Conservation (phyloP, 2,888 invertebrate species). For the Drosophila parthenogenetica region DNA sequence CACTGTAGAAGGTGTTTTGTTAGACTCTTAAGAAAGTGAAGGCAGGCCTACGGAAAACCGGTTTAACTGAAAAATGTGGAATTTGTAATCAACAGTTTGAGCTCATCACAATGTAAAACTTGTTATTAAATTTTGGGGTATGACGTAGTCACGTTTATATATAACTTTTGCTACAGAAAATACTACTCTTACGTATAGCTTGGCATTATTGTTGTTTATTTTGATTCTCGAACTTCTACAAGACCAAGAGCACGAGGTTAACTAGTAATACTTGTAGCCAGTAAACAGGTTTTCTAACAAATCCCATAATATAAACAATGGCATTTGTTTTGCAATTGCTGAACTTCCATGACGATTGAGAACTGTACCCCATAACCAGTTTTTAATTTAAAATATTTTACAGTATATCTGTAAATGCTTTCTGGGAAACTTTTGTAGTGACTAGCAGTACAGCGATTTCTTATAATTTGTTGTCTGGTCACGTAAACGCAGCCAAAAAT, state of each 20-base stretch:
- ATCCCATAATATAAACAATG: constrained; percentile 20
- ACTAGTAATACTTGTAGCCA: constrained; percentile 55
- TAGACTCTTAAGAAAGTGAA: constrained; percentile 23
- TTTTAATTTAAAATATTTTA: background rate
- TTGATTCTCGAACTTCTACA: constrained; percentile 40
- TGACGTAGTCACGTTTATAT: constrained; percentile 6
- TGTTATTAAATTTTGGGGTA: constrained; percentile 61
- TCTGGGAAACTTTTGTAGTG: constrained; percentile 19
- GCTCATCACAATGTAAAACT: constrained; percentile 60
- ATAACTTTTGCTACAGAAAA: background rate
- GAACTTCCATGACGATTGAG: constrained; percentile 28
- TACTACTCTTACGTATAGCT: background rate
- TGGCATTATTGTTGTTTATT: constrained; percentile 28
- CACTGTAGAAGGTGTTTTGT: constrained; percentile 33
- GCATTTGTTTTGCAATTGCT: constrained; percentile 40
- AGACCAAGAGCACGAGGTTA: constrained; percentile 54
- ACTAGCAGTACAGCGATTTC: constrained; percentile 9
- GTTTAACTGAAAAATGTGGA: constrained; percentile 42
- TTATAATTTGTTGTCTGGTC: constrained; percentile 43
- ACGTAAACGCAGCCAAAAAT: constrained; percentile 41
- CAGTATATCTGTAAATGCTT: background rate
- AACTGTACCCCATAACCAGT: constrained; percentile 43
- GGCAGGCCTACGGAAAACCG: constrained; percentile 48
- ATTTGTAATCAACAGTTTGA: constrained; percentile 34
- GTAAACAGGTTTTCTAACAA: constrained; percentile 45